A percentile compares a stretch with the other conserved stretches of the same genome.
phyloP scores from a whole-genome alignment of 2,113 vertebrate genomes.

The Gobio gobio region DNA sequence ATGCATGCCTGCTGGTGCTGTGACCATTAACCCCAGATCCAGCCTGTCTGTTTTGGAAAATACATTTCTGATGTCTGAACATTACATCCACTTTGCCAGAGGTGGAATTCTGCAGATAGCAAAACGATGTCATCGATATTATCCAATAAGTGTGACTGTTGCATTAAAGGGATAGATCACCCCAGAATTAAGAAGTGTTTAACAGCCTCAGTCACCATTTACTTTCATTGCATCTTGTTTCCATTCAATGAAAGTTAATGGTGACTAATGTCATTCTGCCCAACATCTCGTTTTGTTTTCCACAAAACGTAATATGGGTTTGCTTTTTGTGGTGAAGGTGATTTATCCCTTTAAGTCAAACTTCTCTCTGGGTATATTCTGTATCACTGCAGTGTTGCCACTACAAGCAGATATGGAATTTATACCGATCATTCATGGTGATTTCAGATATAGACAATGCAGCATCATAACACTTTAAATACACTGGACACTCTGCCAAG shows the following conservation, averaged over 20 bases:
- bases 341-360: neutral
- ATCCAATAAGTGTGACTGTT: constrained; percentile 3
- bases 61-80: constrained; percentile 31
- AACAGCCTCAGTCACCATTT: neutral
- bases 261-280: neutral
- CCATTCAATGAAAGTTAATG: neutral
- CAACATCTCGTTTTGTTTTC: neutral
- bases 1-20: constrained; percentile 35
- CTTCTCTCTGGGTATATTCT: neutral
- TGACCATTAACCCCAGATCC: constrained; percentile 27
- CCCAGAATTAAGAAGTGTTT: neutral
- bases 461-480: constrained; percentile 3
- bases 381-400: neutral
- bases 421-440: neutral
- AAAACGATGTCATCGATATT: neutral
- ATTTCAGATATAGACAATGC: neutral
- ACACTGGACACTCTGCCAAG: neutral
- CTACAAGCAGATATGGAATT: neutral
- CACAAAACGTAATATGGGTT: neutral
- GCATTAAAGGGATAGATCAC: neutral
- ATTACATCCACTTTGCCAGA: constrained; percentile 10
- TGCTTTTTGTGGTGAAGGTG: neutral
- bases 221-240: neutral
- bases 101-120: constrained; percentile 14
- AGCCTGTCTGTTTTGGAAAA: constrained; percentile 18